Evolutionary conservation across 2,113 vertebrate genomes (phyloP).

Genomic region (Axis porcinus): DNA sequence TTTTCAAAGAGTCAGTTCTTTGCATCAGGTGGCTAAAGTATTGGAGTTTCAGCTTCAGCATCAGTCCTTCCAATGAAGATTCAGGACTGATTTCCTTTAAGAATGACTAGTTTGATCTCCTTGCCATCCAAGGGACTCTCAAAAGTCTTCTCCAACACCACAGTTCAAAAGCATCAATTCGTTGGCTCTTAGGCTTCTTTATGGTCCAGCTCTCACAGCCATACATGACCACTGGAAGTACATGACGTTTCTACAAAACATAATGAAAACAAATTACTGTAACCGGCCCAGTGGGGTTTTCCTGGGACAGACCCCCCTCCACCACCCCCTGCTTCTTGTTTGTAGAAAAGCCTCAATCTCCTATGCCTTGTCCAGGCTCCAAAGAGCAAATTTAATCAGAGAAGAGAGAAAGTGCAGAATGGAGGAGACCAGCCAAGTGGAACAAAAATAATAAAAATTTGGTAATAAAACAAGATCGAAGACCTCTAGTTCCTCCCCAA

Average conservation of each 20-base stretch:
- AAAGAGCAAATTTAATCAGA: not conserved
- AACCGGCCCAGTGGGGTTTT: not conserved
- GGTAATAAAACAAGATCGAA: not conserved
- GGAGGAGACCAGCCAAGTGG: not conserved
- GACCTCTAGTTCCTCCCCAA: not conserved
- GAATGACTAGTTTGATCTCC: not conserved
- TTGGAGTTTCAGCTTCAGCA: not conserved
- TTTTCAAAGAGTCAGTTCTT: not conserved
- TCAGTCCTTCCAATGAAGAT: not conserved
- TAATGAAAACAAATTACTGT: not conserved
- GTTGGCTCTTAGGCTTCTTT: not conserved
- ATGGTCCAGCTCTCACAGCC: not conserved
- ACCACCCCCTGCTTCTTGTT: not conserved
- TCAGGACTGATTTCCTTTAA: not conserved
- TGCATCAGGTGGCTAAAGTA: rapidly evolving
- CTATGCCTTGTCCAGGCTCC: not conserved
- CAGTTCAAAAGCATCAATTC: not conserved
- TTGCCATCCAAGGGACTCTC: not conserved
- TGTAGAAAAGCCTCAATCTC: not conserved
- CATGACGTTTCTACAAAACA: not conserved
- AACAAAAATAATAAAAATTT: not conserved
- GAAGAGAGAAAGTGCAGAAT: not conserved
- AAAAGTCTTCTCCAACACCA: not conserved
- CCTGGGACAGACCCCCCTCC: not conserved
- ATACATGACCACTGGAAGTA: not conserved